Base-by-base conservation (phyloP, 2,888 invertebrate genomes). In the Eupeodes luniger region DNA sequence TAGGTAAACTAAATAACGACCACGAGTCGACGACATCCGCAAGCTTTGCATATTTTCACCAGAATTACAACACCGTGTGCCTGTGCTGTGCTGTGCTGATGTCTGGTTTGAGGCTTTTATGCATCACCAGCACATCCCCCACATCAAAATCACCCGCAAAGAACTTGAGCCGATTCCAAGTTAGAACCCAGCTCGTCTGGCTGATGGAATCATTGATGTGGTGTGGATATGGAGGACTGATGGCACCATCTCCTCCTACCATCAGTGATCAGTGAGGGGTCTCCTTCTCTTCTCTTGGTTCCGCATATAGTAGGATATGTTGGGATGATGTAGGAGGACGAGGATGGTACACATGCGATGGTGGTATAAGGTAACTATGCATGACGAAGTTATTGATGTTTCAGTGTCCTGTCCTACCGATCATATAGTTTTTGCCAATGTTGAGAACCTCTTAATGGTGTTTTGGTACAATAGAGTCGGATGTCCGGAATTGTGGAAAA, bases 81-180 rank as follows among this genome's bases (percentile, higher is more conserved):
- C 27, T 27, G 27, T 27, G 3, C 27, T 49, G 27, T 27, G 3
- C 27, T 49, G n/a, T 36, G 61, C 59, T 34, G 67, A 72, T 72
- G 72, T 72, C 27, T 72, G 72, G 72, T 74, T 81, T 67, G 64
- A 44, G 36, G 69, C 55, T 70, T 72, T 59, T 72, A 77, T 72
- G 64, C 79, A 83, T 70, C 62, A 74, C 69, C 61, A 77, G 11
- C 27, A 36, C 69, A 75, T 74, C 44, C 51, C 49, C 40, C 40
- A 27, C 67, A 74, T 55, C 57, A 34, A 69, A 78, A 79, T 70
- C 53, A 27, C 40, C 75, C 79, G 47, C 86, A 82, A 83, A 80
- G 72, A 79, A 69, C 75, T 70, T 76, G 78, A 76, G 70, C 79
- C 83, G 86, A 80, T 83, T 83, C 27, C 69, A 79, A 78, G 69